These are phyloP conservation scores for Myotis lucifugus DNA, from an alignment of 2,113 vertebrate species.

Conservation along the genomic window DNA sequence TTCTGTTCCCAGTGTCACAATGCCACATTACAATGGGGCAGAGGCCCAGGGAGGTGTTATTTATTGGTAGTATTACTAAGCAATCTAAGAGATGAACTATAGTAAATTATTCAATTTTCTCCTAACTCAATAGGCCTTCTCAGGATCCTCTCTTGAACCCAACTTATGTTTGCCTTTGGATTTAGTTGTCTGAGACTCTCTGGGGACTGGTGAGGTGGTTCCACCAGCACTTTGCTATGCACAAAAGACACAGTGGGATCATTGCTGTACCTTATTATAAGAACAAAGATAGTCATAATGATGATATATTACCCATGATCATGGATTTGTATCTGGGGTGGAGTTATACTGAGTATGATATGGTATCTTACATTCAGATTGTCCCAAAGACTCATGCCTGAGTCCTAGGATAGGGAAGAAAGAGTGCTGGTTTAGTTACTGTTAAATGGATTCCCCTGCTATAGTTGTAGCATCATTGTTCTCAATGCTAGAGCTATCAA, in stretches of 20 bases:
- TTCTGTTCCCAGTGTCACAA: neutral
- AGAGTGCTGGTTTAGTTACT: neutral
- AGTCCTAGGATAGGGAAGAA: neutral
- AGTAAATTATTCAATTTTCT: neutral
- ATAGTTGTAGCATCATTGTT: neutral
- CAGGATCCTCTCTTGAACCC: neutral
- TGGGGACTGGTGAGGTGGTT: neutral
- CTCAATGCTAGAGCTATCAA: neutral
- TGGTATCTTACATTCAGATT: neutral
- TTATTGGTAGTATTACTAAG: neutral
- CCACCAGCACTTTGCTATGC: neutral
- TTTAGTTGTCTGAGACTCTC: neutral
- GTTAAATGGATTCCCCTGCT: conserved; percentile 6
- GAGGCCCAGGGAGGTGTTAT: neutral
- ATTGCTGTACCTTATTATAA: neutral
- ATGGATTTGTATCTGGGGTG: neutral
- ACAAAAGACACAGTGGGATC: neutral
- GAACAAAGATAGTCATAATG: neutral
- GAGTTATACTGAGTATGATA: neutral
- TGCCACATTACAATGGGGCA: neutral
- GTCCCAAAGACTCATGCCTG: neutral
- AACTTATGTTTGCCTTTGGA: neutral
- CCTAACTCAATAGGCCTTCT: neutral
- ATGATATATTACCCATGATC: neutral
- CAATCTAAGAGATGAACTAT: neutral